These are phyloP conservation scores for Hippotragus niger DNA, from an alignment of 2,113 vertebrate species.

Conservation along the genomic window DNA sequence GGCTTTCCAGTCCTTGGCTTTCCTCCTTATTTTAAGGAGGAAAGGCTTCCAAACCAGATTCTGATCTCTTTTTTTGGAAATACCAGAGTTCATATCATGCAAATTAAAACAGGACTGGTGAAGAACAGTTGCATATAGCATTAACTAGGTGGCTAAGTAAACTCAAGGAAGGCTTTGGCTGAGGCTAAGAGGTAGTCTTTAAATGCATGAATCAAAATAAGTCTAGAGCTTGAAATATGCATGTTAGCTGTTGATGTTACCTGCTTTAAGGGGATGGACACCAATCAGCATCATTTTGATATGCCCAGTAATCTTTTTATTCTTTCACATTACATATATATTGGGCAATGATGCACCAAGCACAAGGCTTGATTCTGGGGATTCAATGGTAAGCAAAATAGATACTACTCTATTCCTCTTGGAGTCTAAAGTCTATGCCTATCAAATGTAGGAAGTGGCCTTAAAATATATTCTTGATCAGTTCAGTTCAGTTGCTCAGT, in stretches of 20 bases:
- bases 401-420: neutral
- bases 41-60: neutral
- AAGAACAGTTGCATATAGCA: neutral
- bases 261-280: neutral
- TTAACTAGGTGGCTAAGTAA: neutral
- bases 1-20: neutral
- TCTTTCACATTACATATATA: neutral
- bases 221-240: neutral
- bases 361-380: neutral
- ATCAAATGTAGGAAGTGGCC: neutral
- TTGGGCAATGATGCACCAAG: neutral
- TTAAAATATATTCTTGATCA: neutral
- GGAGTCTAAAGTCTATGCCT: neutral
- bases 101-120: conserved; percentile 11
- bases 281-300: neutral
- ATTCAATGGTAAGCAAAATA: neutral
- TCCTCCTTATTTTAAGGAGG: neutral
- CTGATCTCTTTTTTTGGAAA: neutral
- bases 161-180: neutral
- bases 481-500: neutral
- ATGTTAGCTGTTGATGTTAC: neutral
- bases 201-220: neutral
- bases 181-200: neutral
- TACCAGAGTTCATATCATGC: neutral
- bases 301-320: neutral